Evolutionary conservation across 2,888 invertebrate species (phyloP), one percentile per base, ranked within the genome.

Genomic region (Sphaerophoria taeniata): DNA sequence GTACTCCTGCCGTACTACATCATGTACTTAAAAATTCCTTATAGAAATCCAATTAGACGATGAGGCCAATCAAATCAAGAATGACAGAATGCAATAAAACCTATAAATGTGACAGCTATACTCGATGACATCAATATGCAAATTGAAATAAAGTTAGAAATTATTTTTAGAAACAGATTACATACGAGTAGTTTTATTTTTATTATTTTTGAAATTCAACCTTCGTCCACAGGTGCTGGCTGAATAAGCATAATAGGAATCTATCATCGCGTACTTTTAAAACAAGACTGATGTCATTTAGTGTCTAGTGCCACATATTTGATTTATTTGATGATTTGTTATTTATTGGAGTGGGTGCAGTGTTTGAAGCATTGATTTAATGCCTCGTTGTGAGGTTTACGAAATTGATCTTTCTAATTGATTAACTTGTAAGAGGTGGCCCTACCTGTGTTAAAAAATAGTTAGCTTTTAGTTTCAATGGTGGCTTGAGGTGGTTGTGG

Each of bases 31-130:
- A 67, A 24, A 36, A 55, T 53, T 77, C 47, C 55, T 24, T 24
- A 24, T 24, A 33, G 43, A 78, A 72, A 78, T 65, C 78, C 78
- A 60, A 78, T 72, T 72, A 78, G 63, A 61, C 5, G 55, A 51
- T 65, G 43, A 55, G 70, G 43, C 53, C 69, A 70, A 63, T 61
- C 63, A 55, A 77, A 70, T 16, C 58, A 16, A 49, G 16, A n/a
- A 7, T 47, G 43, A 43, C 0, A 31, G 60, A 34, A 53, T 16
- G 34, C 45, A 14, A 34, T 3, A 36, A 11, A 4, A n/a, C 4
- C 45, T 63, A 14, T 45, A 61, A 16, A 49, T 16, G 51, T 51
- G 65, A 67, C 60, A 56, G 61, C n/a, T 45, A 55, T 2, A 24
- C 33, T 65, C 12, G 49, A 72, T 51, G 71, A 65, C 77, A 78